These are phyloP conservation scores for Chaitophorus viminalis DNA, from an alignment of 2,888 invertebrate genomes.

Conservation along the genomic window DNA sequence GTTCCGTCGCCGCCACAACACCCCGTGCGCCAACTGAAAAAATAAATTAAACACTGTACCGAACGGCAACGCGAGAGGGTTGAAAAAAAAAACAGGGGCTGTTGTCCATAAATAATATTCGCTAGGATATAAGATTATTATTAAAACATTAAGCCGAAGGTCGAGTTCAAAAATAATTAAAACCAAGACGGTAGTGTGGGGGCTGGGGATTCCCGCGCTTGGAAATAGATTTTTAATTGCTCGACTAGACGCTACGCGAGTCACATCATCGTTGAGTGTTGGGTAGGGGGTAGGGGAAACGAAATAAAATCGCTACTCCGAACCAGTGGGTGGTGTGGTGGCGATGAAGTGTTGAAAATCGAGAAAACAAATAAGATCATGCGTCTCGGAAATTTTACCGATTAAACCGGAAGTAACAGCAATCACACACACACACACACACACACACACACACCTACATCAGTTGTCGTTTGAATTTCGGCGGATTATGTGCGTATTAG, in stretches of 20 bases:
- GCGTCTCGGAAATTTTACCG: background rate
- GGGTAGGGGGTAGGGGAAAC: background rate
- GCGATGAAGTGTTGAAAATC: background rate
- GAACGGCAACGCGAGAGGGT: constrained; percentile 5
- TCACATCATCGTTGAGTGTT: background rate
- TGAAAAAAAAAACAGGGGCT: background rate
- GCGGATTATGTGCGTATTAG: no score
- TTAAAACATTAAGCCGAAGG: constrained; percentile 48
- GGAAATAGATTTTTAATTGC: constrained; percentile 43
- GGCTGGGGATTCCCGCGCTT: background rate
- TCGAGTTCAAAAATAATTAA: constrained; percentile 36
- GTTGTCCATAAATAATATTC: constrained; percentile 26
- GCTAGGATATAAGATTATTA: constrained; percentile 37
- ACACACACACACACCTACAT: no score
- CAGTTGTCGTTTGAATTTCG: no score
- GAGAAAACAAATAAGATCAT: background rate
- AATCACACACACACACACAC: no score
- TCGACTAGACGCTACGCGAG: background rate
- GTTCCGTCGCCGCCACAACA: background rate
- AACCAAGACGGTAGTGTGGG: constrained; percentile 6
- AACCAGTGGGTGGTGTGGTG: background rate
- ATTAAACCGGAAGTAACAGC: no score
- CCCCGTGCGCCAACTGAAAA: background rate
- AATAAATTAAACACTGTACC: constrained; percentile 38
- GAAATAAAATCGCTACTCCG: background rate